phyloP scores from a whole-genome alignment of 2,888 invertebrate genomes.

The Ophraella communa region DNA sequence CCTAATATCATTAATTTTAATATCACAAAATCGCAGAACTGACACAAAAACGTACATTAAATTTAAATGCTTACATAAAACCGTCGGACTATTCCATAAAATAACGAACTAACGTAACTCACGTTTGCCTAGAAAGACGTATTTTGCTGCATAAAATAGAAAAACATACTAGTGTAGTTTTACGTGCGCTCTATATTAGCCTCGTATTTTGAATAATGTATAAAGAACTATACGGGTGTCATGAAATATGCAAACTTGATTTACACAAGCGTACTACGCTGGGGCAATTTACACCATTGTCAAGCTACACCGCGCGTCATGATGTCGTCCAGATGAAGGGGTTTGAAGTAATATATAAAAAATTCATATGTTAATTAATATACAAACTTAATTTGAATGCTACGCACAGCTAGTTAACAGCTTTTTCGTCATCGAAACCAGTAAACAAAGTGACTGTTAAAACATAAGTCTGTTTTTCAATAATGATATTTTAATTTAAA shows the following conservation, averaged over 20 bases:
- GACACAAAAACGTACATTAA: background rate
- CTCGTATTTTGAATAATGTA: constrained; percentile 42
- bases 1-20: too few relatives aligned
- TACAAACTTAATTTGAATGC: background rate
- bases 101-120: background rate
- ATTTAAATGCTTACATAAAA: background rate
- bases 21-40: too few relatives aligned
- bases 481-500: background rate
- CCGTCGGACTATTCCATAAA: background rate
- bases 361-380: constrained; percentile 13
- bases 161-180: constrained; percentile 20
- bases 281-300: constrained; percentile 34
- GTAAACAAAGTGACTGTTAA: background rate
- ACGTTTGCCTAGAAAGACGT: background rate
- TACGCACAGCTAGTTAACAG: background rate
- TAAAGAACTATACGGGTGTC: constrained; percentile 34
- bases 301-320: background rate
- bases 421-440: background rate
- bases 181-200: constrained; percentile 26
- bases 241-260: constrained; percentile 49
- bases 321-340: constrained; percentile 8
- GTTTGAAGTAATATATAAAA: constrained; percentile 2
- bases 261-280: constrained; percentile 43
- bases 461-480: background rate
- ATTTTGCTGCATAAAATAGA: background rate